Percentiles rank a stretch among this genome's conserved stretches.
Evolutionary conservation across 1,140 invertebrate species (phyloP).

Genomic region (Nixonia krombeini): DNA sequence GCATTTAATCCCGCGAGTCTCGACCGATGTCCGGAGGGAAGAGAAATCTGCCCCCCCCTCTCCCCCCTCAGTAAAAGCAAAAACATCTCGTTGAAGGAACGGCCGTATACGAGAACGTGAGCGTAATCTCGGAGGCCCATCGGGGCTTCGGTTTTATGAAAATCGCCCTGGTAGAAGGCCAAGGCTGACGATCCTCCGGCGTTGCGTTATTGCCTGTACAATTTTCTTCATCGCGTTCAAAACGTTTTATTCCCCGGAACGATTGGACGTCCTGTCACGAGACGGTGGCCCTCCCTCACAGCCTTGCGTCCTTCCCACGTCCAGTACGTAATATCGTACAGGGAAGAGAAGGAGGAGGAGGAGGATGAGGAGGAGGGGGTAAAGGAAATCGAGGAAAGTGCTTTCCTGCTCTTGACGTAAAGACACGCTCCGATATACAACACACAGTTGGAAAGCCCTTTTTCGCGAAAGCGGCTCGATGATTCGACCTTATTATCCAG

Average conservation of each 20-base stretch:
- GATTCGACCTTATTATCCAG: constrained; percentile 3
- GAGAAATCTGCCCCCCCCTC: background rate
- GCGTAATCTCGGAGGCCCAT: background rate
- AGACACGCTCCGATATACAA: too few species aligned
- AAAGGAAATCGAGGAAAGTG: constrained; percentile 8
- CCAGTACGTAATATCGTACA: background rate
- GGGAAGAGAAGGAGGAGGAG: too few species aligned
- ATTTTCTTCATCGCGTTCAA: constrained; percentile 53
- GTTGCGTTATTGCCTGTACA: constrained; percentile 50
- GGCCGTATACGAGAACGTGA: background rate
- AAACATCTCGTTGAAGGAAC: background rate
- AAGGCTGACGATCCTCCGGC: background rate
- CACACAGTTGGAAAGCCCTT: background rate
- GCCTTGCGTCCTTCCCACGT: background rate
- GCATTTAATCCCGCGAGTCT: too few species aligned
- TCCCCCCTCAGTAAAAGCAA: background rate
- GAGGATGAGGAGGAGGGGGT: too few species aligned
- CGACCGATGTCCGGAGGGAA: too few species aligned
- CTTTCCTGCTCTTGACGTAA: background rate
- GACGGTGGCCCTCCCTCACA: background rate
- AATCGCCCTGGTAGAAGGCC: background rate
- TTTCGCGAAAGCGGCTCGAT: background rate
- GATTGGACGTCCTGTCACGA: constrained; percentile 39
- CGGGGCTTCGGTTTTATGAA: background rate
- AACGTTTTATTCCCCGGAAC: constrained; percentile 56